A percentile compares a stretch with the other conserved stretches of the same genome.
These are phyloP conservation scores for Syngnathus rostellatus DNA, from an alignment of 2,797 vertebrate genomes.

Conservation along the genomic window DNA sequence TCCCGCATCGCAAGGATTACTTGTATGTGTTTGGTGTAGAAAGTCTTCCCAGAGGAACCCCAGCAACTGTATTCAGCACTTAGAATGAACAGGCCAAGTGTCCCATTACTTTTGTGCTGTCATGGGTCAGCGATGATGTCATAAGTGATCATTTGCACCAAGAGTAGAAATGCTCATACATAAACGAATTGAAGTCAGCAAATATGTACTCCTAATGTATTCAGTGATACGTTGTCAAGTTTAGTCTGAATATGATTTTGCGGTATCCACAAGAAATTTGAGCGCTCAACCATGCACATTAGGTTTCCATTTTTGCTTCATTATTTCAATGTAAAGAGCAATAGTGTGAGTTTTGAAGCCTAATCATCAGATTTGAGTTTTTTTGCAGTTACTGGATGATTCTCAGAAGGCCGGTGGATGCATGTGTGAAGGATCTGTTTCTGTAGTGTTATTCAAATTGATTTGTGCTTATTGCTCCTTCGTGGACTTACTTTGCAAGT, in stretches of 20 bases:
- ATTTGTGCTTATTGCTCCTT: constrained; percentile 12
- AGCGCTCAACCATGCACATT: not conserved
- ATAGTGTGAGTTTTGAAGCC: constrained; percentile 17
- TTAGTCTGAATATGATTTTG: not conserved
- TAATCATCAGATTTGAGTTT: not conserved
- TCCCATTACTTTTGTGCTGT: not conserved
- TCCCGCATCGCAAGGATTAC: not conserved
- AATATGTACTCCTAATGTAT: not conserved
- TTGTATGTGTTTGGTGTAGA: not conserved
- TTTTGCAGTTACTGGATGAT: constrained; percentile 8
- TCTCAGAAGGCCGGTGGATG: constrained; percentile 15
- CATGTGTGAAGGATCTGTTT: constrained; percentile 19
- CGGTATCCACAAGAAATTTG: not conserved
- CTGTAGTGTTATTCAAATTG: constrained; percentile 5
- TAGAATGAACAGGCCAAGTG: not conserved
- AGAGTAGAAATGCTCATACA: not conserved
- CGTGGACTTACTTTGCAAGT: constrained; percentile 11
- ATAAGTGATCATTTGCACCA: not conserved
- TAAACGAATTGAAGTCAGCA: not conserved
- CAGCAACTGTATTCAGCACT: not conserved
- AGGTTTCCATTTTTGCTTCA: not conserved
- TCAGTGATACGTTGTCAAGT: not conserved
- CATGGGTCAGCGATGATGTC: not conserved
- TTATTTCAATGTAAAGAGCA: constrained; percentile 29
- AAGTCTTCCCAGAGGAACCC: not conserved